Evolutionary conservation across 2,113 vertebrate genomes (phyloP).

Genomic region (Colossoma macropomum): DNA sequence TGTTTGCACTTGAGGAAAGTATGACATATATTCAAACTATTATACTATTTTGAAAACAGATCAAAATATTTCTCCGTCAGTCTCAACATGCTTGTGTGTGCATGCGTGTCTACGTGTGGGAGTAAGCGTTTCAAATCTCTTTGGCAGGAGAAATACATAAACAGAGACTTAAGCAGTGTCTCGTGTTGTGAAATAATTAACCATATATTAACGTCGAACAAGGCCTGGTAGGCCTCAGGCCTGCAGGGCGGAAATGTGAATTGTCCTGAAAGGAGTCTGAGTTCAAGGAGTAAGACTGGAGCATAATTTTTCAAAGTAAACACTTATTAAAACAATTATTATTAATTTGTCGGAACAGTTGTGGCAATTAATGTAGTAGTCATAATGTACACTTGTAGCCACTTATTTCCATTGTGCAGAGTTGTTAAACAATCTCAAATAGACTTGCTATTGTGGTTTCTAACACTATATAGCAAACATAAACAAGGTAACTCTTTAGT

Average conservation of each 20-base stretch:
- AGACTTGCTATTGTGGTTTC: too few relatives aligned
- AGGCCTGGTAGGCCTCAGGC: background rate
- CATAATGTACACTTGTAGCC: too few relatives aligned
- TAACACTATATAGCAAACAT: too few relatives aligned
- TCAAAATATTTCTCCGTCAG: conserved; percentile 1
- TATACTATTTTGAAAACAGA: conserved; percentile 16
- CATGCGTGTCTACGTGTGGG: conserved; percentile 4
- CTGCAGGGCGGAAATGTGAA: too few relatives aligned
- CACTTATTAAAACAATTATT: too few relatives aligned
- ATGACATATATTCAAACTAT: conserved; percentile 23
- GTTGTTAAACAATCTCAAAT: too few relatives aligned
- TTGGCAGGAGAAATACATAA: conserved; percentile 10
- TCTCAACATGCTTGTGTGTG: conserved; percentile 8
- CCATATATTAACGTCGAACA: background rate
- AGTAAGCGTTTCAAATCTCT: background rate
- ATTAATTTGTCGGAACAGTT: too few relatives aligned
- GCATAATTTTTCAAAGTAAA: too few relatives aligned
- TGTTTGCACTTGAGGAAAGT: conserved; percentile 21
- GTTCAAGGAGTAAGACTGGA: background rate
- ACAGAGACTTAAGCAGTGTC: conserved; percentile 14
- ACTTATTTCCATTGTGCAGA: too few relatives aligned
- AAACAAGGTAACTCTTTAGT: too few relatives aligned
- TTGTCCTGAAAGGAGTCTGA: background rate
- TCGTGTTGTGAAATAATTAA: conserved; percentile 24
- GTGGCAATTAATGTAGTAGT: too few relatives aligned